These are phyloP conservation scores for Hydrozoanthus tunicans DNA, from an alignment of 64 coral and sea anemone species.

Conservation along the genomic window DNA sequence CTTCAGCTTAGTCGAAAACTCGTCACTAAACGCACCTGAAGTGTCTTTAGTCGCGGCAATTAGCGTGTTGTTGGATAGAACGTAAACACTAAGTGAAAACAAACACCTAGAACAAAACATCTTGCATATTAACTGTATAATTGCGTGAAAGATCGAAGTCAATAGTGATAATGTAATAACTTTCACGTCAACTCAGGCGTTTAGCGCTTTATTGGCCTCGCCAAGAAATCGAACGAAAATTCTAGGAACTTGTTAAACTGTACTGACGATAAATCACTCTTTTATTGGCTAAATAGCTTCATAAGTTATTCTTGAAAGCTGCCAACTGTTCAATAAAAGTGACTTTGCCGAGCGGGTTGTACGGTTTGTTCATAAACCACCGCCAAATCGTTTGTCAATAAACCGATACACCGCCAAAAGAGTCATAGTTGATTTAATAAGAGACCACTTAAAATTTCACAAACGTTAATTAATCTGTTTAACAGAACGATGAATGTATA, in stretches of 20 bases:
- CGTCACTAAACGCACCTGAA: not conserved
- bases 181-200: constrained; percentile 59
- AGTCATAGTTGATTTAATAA: constrained; percentile 44
- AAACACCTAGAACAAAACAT: constrained; percentile 65
- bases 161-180: constrained; percentile 81
- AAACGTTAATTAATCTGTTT: constrained; percentile 52
- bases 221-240: constrained; percentile 70
- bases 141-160: constrained; percentile 72
- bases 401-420: constrained; percentile 5
- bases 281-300: not conserved
- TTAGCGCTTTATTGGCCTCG: constrained; percentile 48
- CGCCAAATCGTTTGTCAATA: constrained; percentile 58
- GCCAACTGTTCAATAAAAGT: not conserved
- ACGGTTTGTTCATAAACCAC: constrained; percentile 14
- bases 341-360: not conserved
- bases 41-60: constrained; percentile 51
- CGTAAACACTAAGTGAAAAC: constrained; percentile 77
- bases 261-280: not conserved
- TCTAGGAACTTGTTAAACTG: constrained; percentile 1
- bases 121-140: constrained; percentile 78
- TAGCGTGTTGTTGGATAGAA: constrained; percentile 67
- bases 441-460: constrained; percentile 9
- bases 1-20: not conserved
- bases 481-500: constrained; percentile 47
- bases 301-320: not conserved